phyloP scores from a whole-genome alignment of 2,888 invertebrate species.

The Piscicola geometra region DNA sequence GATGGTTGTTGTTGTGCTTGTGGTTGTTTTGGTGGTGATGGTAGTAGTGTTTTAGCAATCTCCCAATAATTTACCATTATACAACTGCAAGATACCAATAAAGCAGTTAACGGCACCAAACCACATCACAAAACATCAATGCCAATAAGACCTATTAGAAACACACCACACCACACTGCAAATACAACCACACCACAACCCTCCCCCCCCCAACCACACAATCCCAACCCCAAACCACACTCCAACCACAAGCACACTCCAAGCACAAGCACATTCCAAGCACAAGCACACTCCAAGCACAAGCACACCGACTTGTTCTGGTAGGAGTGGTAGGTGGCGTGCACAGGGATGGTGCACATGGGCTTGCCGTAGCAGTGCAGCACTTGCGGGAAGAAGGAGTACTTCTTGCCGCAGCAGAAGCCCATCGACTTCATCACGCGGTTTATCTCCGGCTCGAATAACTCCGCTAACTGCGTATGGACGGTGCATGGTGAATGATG shows the following conservation, averaged over 20 bases:
- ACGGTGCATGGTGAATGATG: too few relatives aligned
- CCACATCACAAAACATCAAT: too few relatives aligned
- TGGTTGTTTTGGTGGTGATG: too few relatives aligned
- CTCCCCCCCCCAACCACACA: too few relatives aligned
- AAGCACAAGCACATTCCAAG: not conserved
- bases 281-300: not conserved
- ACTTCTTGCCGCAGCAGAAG: conserved; percentile 97
- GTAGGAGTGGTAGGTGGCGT: conserved; percentile 95
- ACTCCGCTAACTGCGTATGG: conserved; percentile 77
- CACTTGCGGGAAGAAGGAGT: conserved; percentile 97
- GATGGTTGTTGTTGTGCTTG: too few relatives aligned
- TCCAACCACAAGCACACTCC: not conserved
- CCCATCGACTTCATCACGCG: conserved; percentile 96
- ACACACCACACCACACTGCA: too few relatives aligned
- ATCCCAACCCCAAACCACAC: not conserved
- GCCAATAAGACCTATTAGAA: too few relatives aligned
- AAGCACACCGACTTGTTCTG: conserved; percentile 76
- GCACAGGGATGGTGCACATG: conserved; percentile 85
- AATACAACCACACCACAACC: not conserved
- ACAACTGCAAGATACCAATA: too few relatives aligned
- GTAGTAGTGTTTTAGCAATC: too few relatives aligned
- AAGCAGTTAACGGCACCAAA: too few relatives aligned
- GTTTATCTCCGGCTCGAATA: conserved; percentile 95
- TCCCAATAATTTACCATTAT: too few relatives aligned
- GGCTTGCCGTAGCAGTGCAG: conserved; percentile 97